These are phyloP conservation scores for Gephyroberyx darwinii DNA, from an alignment of 2,797 vertebrate genomes.

Conservation along the genomic window DNA sequence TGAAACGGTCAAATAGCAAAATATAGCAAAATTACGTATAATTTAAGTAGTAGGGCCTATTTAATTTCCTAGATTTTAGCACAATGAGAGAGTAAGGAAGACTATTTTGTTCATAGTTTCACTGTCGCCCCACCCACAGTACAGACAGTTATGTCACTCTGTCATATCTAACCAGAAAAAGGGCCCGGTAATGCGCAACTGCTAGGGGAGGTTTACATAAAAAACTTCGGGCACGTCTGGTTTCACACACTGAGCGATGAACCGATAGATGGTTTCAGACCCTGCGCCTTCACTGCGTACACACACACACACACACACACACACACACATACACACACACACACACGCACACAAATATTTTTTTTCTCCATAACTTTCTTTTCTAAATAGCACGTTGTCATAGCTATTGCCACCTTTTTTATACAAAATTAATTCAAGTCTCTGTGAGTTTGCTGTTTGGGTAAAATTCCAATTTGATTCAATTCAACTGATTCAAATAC, in stretches of 20 bases:
- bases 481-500: too few species aligned
- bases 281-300: neutral
- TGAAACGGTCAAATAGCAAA: slow-evolving; percentile 13
- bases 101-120: slow-evolving; percentile 2
- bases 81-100: neutral
- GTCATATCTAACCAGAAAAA: neutral
- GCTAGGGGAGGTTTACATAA: too few species aligned
- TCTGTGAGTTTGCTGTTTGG: too few species aligned
- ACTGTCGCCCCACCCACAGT: neutral
- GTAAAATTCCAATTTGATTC: too few species aligned
- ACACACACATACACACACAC: neutral
- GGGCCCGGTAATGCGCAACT: too few species aligned
- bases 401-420: too few species aligned
- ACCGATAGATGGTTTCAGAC: too few species aligned
- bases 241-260: neutral
- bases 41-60: slow-evolving; percentile 10
- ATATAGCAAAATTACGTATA: neutral
- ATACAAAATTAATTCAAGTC: too few species aligned
- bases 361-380: neutral
- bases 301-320: neutral
- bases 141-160: neutral
- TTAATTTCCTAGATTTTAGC: slow-evolving; percentile 6
- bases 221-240: too few species aligned
- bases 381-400: neutral
- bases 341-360: too few species aligned